Percentiles rank a stretch among this genome's conserved stretches.
phyloP scores from a whole-genome alignment of 2,113 vertebrate species.

The Ellobius talpinus region DNA sequence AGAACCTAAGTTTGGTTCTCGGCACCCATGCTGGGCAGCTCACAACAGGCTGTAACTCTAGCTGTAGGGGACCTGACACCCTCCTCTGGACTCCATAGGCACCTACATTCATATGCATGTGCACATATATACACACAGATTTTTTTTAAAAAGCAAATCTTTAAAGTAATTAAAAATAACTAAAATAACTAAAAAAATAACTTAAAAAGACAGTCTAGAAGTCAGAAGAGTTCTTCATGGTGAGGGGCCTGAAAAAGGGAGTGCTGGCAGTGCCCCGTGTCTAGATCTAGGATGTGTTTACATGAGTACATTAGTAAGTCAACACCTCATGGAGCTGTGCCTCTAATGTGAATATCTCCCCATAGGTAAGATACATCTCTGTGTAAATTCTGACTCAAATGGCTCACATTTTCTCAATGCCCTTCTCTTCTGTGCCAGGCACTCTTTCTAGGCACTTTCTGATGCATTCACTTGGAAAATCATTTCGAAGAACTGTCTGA shows the following conservation, averaged over 20 bases:
- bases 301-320: background rate
- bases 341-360: background rate
- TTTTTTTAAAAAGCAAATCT: background rate
- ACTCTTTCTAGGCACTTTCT: constrained; percentile 68
- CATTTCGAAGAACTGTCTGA: constrained; percentile 70
- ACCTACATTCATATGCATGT: background rate
- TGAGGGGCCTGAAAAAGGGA: background rate
- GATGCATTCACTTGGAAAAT: constrained; percentile 77
- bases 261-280: background rate
- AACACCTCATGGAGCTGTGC: background rate
- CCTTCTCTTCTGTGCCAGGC: background rate
- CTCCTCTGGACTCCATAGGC: background rate
- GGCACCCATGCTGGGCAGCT: background rate
- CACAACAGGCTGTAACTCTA: no score
- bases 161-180: background rate
- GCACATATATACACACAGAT: background rate
- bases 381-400: background rate
- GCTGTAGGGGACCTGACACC: no score
- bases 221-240: background rate
- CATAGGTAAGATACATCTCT: background rate
- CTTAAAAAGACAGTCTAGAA: background rate
- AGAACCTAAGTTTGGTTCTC: background rate
- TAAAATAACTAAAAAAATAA: background rate
- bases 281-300: background rate
- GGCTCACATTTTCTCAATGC: constrained; percentile 15